phyloP scores from a whole-genome alignment of 1,140 invertebrate species.

The Drosophila varians region DNA sequence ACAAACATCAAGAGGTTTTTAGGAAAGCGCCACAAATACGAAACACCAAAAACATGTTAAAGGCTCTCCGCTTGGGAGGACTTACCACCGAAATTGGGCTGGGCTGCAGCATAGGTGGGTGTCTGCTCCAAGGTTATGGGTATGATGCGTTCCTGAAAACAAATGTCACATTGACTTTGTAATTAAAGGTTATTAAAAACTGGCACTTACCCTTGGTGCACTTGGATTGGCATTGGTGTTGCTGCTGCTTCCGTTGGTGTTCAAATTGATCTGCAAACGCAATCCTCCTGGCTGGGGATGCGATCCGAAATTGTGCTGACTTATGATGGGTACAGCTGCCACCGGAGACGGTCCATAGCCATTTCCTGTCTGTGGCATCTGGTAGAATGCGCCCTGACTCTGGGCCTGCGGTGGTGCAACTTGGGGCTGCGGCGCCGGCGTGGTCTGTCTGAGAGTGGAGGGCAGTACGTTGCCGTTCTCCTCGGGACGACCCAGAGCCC shows the following conservation, averaged over 20 bases:
- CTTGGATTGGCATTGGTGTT: slow-evolving; percentile 58
- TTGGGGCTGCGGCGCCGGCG: slow-evolving; percentile 49
- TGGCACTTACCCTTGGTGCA: slow-evolving; percentile 61
- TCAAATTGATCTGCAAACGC: slow-evolving; percentile 72
- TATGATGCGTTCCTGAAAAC: slow-evolving; percentile 84
- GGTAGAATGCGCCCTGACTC: slow-evolving; percentile 32
- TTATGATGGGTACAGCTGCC: slow-evolving; percentile 14
- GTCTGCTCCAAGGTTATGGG: slow-evolving; percentile 84
- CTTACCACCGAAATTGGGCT: slow-evolving; percentile 78
- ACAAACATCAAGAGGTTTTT: slow-evolving; percentile 65
- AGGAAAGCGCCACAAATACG: slow-evolving; percentile 53
- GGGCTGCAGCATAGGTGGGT: slow-evolving; percentile 72
- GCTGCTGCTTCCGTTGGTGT: slow-evolving; percentile 53
- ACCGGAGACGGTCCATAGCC: slow-evolving; percentile 37
- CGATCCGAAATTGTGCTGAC: slow-evolving; percentile 69
- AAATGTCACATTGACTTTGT: too few relatives aligned
- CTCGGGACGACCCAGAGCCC: slow-evolving; percentile 66
- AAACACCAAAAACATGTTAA: slow-evolving; percentile 11
- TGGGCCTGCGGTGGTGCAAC: slow-evolving; percentile 28
- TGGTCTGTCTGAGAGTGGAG: slow-evolving; percentile 64
- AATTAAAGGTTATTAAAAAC: too few relatives aligned
- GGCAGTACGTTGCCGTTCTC: slow-evolving; percentile 79
- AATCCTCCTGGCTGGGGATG: slow-evolving; percentile 56
- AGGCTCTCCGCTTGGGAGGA: neutral
- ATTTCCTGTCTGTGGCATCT: slow-evolving; percentile 50